Base-by-base conservation (phyloP, 2,797 vertebrate species). In the Eutrigla gurnardus region DNA sequence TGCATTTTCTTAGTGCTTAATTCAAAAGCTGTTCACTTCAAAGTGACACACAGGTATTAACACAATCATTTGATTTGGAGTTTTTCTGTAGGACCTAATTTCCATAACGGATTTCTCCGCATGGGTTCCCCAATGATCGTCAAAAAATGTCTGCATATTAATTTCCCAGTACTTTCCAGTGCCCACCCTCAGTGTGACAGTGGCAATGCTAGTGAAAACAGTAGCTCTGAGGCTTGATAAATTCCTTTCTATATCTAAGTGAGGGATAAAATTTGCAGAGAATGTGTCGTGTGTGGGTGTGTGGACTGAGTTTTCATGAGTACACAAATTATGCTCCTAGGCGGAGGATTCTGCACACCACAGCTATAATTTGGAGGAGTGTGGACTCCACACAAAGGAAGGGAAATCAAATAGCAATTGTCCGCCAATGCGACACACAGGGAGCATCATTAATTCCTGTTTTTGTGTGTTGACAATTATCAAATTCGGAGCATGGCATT, bases 1-100 rank as follows among this genome's bases (percentile, higher is more conserved):
- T 52, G 33, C 63, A 59, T 73, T 65, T 25, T 80, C 39, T 58
- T 63, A 35, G 35, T 53, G 32, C 64, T 60, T 55, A 40, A 66
- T 77, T 85, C 61, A 71, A 70, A 89, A 62, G 39, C 57, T 0
- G 49, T 73, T 82, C 39, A 75, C 77, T 86, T 84, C 57, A 88
- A 83, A 82, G 69, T 13, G 6, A 46, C 65, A 74, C 54, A 35
- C 62, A 70, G 36, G 33, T 76, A 55, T 72, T 70, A 67, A 75
- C 65, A 42, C 59, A 78, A 77, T 82, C 52, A 77, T 78, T 78
- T 80, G 69, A 83, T 79, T 72, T 60, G 50, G 54, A 71, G 39
- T 70, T 60, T 73, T 68, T 70, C 12, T 55, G 45, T 45, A 78
- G 61, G 52, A 68, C 12, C 50, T 78, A 3, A 62, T 80, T 77